Conservation (phyloP, 2,797 vertebrate species). For the Sebastes vulpes region DNA sequence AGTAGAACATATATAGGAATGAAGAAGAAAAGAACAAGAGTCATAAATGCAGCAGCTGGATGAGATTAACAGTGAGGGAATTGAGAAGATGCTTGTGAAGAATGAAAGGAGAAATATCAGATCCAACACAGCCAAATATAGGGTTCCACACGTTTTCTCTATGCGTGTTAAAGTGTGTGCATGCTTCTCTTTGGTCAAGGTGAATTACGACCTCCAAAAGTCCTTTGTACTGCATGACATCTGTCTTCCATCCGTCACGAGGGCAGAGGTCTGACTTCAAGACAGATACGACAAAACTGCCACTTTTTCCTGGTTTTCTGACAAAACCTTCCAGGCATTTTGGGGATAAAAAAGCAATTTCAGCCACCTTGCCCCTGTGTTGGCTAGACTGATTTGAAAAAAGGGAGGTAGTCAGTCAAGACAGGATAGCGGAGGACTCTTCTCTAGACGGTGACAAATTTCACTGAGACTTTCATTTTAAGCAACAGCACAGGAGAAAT, state of each 20-base stretch:
- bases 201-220: slow-evolving; percentile 40
- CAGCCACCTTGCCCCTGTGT: slow-evolving; percentile 39
- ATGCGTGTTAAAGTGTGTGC: slow-evolving; percentile 2
- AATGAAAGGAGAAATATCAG: slow-evolving; percentile 37
- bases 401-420: slow-evolving; percentile 48
- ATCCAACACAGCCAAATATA: slow-evolving; percentile 37
- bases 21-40: slow-evolving; percentile 9
- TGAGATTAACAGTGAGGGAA: slow-evolving; percentile 33
- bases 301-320: slow-evolving; percentile 44
- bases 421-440: slow-evolving; percentile 44
- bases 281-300: slow-evolving; percentile 48
- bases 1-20: background rate
- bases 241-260: slow-evolving; percentile 32
- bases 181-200: slow-evolving; percentile 53
- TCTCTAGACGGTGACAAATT: slow-evolving; percentile 72
- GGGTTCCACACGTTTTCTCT: background rate
- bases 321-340: slow-evolving; percentile 74
- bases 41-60: slow-evolving; percentile 37
- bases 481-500: slow-evolving; percentile 43
- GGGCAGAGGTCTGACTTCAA: slow-evolving; percentile 42
- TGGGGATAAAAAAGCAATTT: slow-evolving; percentile 78
- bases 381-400: slow-evolving; percentile 59
- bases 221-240: slow-evolving; percentile 18
- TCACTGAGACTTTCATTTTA: slow-evolving; percentile 65
- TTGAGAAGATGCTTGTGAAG: slow-evolving; percentile 17